Conservation (phyloP, 53 echinoderm and acorn worm species). For the Paelopatides confundens region DNA sequence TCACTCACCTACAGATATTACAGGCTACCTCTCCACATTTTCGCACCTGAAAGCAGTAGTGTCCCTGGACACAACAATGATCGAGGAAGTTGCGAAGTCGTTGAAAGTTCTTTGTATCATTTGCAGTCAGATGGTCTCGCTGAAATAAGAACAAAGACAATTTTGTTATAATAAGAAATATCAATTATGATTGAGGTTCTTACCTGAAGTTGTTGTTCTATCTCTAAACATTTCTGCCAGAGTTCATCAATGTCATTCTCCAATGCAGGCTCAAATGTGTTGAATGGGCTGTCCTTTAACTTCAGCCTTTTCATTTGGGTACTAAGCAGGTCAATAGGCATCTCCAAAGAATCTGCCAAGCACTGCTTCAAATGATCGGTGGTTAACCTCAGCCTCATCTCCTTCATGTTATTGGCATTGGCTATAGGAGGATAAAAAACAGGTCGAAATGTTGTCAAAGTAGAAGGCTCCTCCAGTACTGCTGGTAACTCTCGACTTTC, state of each 20-base stretch:
- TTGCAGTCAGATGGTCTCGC: too few relatives aligned
- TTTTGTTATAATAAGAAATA: too few relatives aligned
- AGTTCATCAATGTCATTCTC: not conserved
- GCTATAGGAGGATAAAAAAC: not conserved
- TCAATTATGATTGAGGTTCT: too few relatives aligned
- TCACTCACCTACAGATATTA: constrained; percentile 8
- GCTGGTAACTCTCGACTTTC: not conserved
- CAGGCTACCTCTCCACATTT: not conserved
- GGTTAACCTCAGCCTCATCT: not conserved
- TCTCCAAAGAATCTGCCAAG: not conserved
- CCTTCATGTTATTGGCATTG: constrained; percentile 9
- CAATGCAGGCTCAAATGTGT: not conserved
- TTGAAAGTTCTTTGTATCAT: not conserved
- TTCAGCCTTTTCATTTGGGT: too few relatives aligned
- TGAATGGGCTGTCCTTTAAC: constrained; percentile 7
- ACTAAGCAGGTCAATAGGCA: constrained; percentile 26
- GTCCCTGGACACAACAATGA: constrained; percentile 15
- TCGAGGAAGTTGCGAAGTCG: not conserved
- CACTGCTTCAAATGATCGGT: not conserved
- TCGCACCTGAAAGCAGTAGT: constrained; percentile 30
- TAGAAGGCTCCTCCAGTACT: not conserved
- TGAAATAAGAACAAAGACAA: too few relatives aligned
- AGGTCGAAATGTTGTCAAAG: not conserved
- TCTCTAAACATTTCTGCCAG: constrained; percentile 14
- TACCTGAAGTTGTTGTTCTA: constrained; percentile 17